Evolutionary conservation across 2,113 vertebrate species (phyloP).

Genomic region (Leucopternis melanops): DNA sequence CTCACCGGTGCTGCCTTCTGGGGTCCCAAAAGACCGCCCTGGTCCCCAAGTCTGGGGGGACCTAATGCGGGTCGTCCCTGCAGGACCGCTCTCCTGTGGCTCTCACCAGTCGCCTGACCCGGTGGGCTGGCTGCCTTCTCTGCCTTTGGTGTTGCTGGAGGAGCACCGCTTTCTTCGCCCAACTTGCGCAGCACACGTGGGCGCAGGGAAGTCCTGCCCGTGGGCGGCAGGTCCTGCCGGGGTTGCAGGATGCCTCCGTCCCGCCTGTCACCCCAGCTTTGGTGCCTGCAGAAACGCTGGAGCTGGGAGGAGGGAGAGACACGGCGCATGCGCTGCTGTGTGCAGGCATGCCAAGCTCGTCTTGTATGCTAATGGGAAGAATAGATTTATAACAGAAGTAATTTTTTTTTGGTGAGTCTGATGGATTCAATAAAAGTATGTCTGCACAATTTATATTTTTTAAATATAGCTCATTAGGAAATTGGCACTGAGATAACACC

Average conservation of each 20-base stretch:
- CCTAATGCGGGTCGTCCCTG: not conserved
- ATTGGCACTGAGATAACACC: not conserved
- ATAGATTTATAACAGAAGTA: not conserved
- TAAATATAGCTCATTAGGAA: not conserved
- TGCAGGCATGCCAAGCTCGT: not conserved
- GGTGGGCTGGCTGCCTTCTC: not conserved
- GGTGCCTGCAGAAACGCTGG: not conserved
- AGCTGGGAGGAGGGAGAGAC: not conserved
- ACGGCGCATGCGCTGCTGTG: fast-evolving
- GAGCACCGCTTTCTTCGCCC: not conserved
- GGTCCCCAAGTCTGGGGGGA: not conserved
- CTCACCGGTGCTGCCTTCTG: not conserved
- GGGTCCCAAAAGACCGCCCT: not conserved
- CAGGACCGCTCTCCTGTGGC: not conserved
- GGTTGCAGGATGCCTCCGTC: not conserved
- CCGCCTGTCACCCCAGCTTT: not conserved
- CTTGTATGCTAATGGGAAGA: not conserved
- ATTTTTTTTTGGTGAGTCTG: not conserved
- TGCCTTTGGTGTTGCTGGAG: fast-evolving
- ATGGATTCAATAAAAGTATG: not conserved
- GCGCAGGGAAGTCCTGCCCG: not conserved
- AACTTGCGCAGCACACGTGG: not conserved
- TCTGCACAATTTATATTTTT: not conserved
- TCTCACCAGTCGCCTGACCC: fast-evolving
- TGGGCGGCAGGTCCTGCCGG: not conserved